Evolutionary conservation across 2,888 invertebrate genomes (phyloP).

Genomic region (Spisula subtruncata): DNA sequence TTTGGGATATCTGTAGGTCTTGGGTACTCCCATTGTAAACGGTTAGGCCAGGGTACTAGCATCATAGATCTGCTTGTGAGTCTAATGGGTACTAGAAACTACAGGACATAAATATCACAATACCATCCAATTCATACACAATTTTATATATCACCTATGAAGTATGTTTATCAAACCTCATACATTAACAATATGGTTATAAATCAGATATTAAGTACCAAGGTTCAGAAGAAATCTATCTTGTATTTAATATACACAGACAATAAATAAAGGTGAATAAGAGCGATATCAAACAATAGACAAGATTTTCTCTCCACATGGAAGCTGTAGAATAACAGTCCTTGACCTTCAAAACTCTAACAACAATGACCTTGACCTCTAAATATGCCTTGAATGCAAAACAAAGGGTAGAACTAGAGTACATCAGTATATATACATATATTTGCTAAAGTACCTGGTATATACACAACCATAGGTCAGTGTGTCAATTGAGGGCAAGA

Average conservation of each 20-base stretch:
- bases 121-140: too few relatives aligned
- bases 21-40: too few relatives aligned
- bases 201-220: background rate
- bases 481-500: background rate
- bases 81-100: too few relatives aligned
- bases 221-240: background rate
- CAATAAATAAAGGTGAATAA: background rate
- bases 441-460: background rate
- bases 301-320: background rate
- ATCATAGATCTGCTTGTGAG: too few relatives aligned
- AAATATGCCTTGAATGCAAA: too few relatives aligned
- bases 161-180: background rate
- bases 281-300: background rate
- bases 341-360: background rate
- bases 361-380: background rate
- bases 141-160: background rate
- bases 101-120: too few relatives aligned
- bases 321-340: background rate
- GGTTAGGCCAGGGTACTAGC: too few relatives aligned
- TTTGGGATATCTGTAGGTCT: too few relatives aligned
- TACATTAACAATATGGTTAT: conserved; percentile 11
- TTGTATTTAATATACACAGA: background rate
- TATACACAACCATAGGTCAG: too few relatives aligned
- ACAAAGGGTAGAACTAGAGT: too few relatives aligned
- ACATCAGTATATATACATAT: too few relatives aligned